Evolutionary conservation across 2,797 vertebrate species (phyloP), one percentile per base, ranked within the genome.

Genomic region (Enteromius paludinosus): DNA sequence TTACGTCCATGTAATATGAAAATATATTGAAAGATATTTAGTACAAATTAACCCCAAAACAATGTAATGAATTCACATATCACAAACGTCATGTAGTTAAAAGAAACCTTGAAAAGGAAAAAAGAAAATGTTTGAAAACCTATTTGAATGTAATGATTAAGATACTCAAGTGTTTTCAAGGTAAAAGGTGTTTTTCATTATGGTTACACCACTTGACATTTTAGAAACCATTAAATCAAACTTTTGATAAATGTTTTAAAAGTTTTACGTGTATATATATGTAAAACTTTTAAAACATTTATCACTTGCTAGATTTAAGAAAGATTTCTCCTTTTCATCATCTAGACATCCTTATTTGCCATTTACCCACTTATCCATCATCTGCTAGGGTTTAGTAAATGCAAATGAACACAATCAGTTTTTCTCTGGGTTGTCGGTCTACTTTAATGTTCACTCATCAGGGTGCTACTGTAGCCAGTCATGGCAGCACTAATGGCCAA

Each of bases 381-480:
- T 65, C 6, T 65, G 52, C 65, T 35, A 54, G 23, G n/a, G 47
- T 84, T 68, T 66, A 43, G n/a, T 72, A 49, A 72, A 77, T 15
- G 49, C 25, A 66, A 52, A 82, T 41, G 78, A 30, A 75, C 11
- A 23, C 2, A 5, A 54, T 47, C 25, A 28, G 5, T 61, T 52
- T 64, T 56, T 75, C 11, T 69, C 18, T 30, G 41, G 5, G 35
- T 7, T 33, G 28, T 49, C 25, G 15, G 66, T 70, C 30, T 64
- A 20, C 11, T 54, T 52, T 33, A 38, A 33, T 38, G 1, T 64
- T 43, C 43, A 10, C 28, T 47, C 18, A 72, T 12, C 43, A 5
- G 5, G 4, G 23, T 61, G 18, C 72, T 30, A 61, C 71, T 25
- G 49, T 56, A 56, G 33, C 12, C 47, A 68, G 9, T 43, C 0